Base-by-base conservation (phyloP, 2,113 vertebrate species). In the Plotosus lineatus region DNA sequence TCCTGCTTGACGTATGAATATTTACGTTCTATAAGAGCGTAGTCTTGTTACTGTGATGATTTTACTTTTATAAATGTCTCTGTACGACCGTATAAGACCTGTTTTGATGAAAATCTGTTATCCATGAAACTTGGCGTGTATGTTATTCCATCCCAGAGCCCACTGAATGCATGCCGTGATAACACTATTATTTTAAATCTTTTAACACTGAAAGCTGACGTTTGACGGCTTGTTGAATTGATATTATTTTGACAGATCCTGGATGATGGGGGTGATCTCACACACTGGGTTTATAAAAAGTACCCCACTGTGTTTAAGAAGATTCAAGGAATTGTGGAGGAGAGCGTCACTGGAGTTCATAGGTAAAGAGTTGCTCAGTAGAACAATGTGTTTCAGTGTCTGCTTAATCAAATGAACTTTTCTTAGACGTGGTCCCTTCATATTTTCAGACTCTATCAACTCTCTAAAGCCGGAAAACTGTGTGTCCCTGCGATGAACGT, bases 271-370 rank as follows among this genome's bases (percentile, higher is more conserved):
- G 98, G 97, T 79, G 97, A 99, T 88, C 92, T 99, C 90, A 99
- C 98, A 86, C 98, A 99, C 73, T 99, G 97, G 98, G 97, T 99
- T 82, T 99, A 99, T 91, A 99, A 98, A 92, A 99, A 99, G 89
- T 98, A 99, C 80, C 98, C 97, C 86, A 96, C 93, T 4, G 93
- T 98, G 73, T 99, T 99, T 89, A 99, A 98, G 93, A 98, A 98
- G 90, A 95, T 97, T 83, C 94, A 95, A 78, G 98, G 97, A 79
- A 98, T 99, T 7, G 97, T 99, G 83, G 97, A 99, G 92, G 98
- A 99, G 93, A 99, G 98, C 2, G 98, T 99, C 85, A 99, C 98
- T 0, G 97, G 97, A 2, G 98, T 99, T 86, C 98, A 99, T 92
- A 96, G 98, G 97, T 98, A 85, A 92, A 7, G 36, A 17, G 36